Base-by-base conservation (phyloP, 2,797 vertebrate genomes). In the Limosa lapponica region DNA sequence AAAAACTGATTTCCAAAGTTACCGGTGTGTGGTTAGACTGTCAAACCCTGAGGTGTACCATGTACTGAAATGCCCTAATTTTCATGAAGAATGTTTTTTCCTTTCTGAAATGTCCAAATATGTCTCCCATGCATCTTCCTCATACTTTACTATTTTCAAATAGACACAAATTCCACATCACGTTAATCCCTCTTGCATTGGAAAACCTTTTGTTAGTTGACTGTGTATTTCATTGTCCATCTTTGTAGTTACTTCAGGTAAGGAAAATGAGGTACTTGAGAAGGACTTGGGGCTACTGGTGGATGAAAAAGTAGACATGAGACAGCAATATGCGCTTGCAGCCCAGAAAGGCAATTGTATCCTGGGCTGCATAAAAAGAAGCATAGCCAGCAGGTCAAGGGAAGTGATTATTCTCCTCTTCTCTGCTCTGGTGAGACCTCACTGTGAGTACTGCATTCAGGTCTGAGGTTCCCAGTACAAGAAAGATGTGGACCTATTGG, bases 311-410 rank as follows among this genome's bases (percentile, higher is more conserved):
- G 10, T 70, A 43, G 20, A 51, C 3, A 13, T 43, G 22, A 77
- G 11, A 3, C 19, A 77, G 8, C 5, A 66, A 54, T 27, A 19
- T 4, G 6, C 0, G 1, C 16, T 58, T 83, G 32, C 17, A 44
- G 28, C 37, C 48, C 37, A 15, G n/a, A 83, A 61, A 59, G 37
- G 7, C 11, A 39, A 27, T 27, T 3, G 5, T 75, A 58, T 48
- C 7, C 7, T 58, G n/a, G n/a, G 17, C 43, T 77, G 30, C 64
- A 46, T 46, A 34, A 65, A 64, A 77, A 51, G 8, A 39, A 52
- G 4, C 25, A 15, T 12, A 3, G 15, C 12, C 54, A 49, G 13
- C 5, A 66, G 25, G 23, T 34, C 0, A 0, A 51, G 27, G 22
- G 25, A 48, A 9, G 10, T 32, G 11, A 25, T 77, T 48, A 25